phyloP scores from a whole-genome alignment of 2,113 vertebrate species.

The Bubo bubo region DNA sequence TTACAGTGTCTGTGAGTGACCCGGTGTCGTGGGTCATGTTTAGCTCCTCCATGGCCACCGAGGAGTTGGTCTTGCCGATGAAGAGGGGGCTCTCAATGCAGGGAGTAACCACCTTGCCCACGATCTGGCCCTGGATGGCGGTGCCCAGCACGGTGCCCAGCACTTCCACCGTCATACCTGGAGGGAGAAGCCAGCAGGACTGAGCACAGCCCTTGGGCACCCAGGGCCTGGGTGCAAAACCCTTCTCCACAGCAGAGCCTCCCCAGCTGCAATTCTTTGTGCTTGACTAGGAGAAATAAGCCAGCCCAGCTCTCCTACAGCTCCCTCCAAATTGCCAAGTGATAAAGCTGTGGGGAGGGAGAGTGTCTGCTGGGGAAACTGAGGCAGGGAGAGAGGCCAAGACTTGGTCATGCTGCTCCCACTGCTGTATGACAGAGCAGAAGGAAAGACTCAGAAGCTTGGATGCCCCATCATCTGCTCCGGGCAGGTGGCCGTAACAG shows the following conservation, averaged over 20 bases:
- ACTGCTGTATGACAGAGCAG: not conserved
- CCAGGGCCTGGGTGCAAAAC: not conserved
- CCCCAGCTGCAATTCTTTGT: not conserved
- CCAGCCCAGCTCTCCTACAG: not conserved
- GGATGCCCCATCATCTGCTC: not conserved
- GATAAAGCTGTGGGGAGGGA: not conserved
- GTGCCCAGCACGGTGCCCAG: conserved; percentile 91
- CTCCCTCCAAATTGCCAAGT: not conserved
- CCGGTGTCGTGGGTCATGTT: conserved; percentile 68
- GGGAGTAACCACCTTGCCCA: conserved; percentile 78
- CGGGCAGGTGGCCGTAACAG: not conserved
- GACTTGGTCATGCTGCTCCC: not conserved
- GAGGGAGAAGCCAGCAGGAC: not conserved
- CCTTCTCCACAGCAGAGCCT: not conserved
- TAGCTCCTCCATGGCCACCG: conserved; percentile 48
- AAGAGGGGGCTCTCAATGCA: conserved; percentile 73
- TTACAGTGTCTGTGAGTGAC: conserved; percentile 81
- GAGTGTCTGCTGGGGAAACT: not conserved
- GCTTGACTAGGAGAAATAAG: not conserved
- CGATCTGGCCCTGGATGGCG: conserved; percentile 93
- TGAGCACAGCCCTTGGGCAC: not conserved
- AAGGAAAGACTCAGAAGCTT: not conserved
- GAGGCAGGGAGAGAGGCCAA: not conserved
- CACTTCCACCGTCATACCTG: conserved; percentile 96
- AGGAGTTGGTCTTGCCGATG: conserved; percentile 30